Evolutionary conservation across 53 echinoderm and acorn worm species (phyloP).

Genomic region (Actinopyga echinites): DNA sequence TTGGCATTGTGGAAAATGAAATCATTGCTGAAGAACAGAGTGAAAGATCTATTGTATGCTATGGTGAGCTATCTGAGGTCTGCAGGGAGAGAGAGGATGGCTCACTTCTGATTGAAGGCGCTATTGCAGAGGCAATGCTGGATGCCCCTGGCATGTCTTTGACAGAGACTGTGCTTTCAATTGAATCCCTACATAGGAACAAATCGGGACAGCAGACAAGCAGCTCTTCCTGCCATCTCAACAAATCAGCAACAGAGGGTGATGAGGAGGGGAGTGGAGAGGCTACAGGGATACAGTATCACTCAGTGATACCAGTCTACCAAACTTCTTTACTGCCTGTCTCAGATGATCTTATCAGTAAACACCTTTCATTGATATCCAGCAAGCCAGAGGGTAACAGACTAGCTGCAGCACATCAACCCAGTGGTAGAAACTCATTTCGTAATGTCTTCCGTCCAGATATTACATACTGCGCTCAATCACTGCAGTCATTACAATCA

Average conservation of each 20-base stretch:
- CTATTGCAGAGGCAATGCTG: slow-evolving; percentile 42
- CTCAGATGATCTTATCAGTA: slow-evolving; percentile 65
- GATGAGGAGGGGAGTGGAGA: slow-evolving; percentile 32
- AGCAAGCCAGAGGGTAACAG: slow-evolving; percentile 58
- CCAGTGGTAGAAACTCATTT: slow-evolving; percentile 82
- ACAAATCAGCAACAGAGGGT: slow-evolving; percentile 53
- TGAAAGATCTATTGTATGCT: slow-evolving; percentile 19
- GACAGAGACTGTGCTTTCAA: slow-evolving; percentile 75
- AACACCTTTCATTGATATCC: slow-evolving; percentile 80
- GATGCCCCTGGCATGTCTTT: slow-evolving; percentile 40
- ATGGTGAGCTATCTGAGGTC: slow-evolving; percentile 49
- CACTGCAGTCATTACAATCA: slow-evolving; percentile 22
- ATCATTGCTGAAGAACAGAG: slow-evolving; percentile 63
- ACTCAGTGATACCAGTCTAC: slow-evolving; percentile 68
- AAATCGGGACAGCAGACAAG: slow-evolving; percentile 51
- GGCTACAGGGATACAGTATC: slow-evolving; percentile 50
- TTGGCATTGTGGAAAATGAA: slow-evolving; percentile 85
- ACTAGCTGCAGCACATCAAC: slow-evolving; percentile 48
- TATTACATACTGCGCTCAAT: slow-evolving; percentile 85
- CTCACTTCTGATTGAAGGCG: slow-evolving; percentile 64
- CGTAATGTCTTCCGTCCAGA: slow-evolving; percentile 94
- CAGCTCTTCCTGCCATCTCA: slow-evolving; percentile 27
- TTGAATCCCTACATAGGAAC: slow-evolving; percentile 49
- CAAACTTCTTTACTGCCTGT: slow-evolving; percentile 63
- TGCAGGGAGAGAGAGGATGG: slow-evolving; percentile 62